Evolutionary conservation across 2,113 vertebrate genomes (phyloP).

Genomic region (Esox niger): DNA sequence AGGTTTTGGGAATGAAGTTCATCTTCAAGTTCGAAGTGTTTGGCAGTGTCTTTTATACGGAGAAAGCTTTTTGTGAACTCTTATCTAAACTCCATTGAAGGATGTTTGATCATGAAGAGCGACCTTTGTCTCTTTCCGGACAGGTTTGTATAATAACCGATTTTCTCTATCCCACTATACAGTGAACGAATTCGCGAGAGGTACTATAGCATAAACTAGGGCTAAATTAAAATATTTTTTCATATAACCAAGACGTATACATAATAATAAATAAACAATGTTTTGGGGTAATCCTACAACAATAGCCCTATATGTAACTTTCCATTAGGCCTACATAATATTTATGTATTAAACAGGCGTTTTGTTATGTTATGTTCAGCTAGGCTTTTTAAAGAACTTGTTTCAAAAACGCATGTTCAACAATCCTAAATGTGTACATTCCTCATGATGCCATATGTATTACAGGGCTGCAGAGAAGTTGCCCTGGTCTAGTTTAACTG

Average conservation of each 20-base stretch:
- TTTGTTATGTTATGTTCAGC: no score
- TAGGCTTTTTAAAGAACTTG: neutral
- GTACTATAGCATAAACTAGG: neutral
- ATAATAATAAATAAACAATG: neutral
- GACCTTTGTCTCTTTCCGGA: constrained; percentile 25
- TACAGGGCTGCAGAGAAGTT: neutral
- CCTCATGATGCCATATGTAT: neutral
- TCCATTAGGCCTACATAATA: no score
- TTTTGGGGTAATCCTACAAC: neutral
- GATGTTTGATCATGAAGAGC: constrained; percentile 46
- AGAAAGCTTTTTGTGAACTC: constrained; percentile 55
- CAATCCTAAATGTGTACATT: neutral
- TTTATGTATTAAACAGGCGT: no score
- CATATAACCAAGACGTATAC: no score
- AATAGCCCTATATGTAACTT: neutral
- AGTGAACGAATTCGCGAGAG: neutral
- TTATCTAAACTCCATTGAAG: constrained; percentile 46
- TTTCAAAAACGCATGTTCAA: neutral
- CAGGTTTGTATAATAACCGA: constrained; percentile 1
- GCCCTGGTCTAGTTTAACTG: constrained; percentile 50
- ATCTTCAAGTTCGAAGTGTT: constrained; percentile 83
- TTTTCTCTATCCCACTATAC: neutral
- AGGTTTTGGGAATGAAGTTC: constrained; percentile 82
- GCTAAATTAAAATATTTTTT: neutral
- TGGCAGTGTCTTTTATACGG: constrained; percentile 39